Conservation (phyloP, 2,113 vertebrate species). For the Caracal caracal region DNA sequence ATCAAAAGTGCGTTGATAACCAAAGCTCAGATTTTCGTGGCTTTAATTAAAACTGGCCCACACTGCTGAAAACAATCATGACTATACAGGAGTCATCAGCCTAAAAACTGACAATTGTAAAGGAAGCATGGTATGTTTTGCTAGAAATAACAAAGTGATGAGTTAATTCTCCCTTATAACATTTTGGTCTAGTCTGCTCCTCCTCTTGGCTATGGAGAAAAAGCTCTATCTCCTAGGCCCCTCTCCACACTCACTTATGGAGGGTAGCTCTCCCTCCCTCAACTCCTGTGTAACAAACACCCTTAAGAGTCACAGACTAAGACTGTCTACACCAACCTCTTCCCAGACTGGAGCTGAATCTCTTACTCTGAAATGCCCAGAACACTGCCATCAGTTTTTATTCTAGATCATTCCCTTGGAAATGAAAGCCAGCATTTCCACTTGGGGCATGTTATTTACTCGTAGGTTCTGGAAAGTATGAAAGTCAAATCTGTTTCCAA, state of each 20-base stretch:
- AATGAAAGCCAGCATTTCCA: not conserved
- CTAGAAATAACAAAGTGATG: not conserved
- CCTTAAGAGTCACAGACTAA: not conserved
- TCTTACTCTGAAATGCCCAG: not conserved
- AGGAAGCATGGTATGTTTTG: not conserved
- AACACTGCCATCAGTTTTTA: not conserved
- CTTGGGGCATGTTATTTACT: too few species aligned
- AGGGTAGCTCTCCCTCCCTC: not conserved
- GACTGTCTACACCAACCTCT: not conserved
- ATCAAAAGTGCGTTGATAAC: not conserved
- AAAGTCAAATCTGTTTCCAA: not conserved
- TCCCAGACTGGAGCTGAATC: not conserved
- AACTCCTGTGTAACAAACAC: not conserved
- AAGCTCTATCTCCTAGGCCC: too few species aligned
- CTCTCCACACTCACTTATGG: not conserved
- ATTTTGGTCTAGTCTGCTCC: not conserved
- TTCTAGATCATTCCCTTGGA: not conserved
- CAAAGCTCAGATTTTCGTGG: not conserved
- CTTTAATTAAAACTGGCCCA: not conserved
- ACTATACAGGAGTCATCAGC: not conserved
- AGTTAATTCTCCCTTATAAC: not conserved
- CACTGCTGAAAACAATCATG: not conserved
- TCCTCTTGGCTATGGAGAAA: not conserved
- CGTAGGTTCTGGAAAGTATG: not conserved
- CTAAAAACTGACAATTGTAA: not conserved